These are phyloP conservation scores for Colletes collaris DNA, from an alignment of 2,888 invertebrate species.

Conservation along the genomic window DNA sequence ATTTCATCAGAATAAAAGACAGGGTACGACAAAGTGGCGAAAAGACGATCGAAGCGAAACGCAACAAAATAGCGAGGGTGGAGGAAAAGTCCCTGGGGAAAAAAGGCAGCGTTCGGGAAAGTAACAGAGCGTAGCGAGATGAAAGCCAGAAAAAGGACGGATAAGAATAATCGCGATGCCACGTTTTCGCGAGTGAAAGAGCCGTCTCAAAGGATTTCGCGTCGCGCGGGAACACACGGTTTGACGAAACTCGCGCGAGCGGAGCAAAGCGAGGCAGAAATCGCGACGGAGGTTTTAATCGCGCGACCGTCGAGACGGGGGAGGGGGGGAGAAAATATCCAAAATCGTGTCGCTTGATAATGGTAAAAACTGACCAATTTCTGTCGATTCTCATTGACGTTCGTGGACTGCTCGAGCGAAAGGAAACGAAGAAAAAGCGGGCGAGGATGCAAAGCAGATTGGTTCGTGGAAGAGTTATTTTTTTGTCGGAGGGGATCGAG, in stretches of 20 bases:
- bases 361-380: too few relatives aligned
- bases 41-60: neutral
- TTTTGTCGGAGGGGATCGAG: neutral
- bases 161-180: neutral
- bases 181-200: too few relatives aligned
- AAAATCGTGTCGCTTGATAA: too few relatives aligned
- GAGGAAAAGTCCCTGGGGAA: neutral
- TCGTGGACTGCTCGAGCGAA: constrained; percentile 1
- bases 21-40: too few relatives aligned
- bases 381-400: too few relatives aligned
- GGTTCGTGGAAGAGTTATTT: neutral
- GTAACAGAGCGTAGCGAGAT: constrained; percentile 10
- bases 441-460: neutral
- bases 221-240: neutral
- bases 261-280: neutral
- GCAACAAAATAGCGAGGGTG: neutral
- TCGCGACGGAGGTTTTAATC: constrained; percentile 33
- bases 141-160: constrained; percentile 8
- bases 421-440: constrained; percentile 12
- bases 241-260: neutral
- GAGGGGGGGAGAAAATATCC: too few relatives aligned
- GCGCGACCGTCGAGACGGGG: neutral
- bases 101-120: neutral
- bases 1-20: neutral
- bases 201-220: too few relatives aligned